A percentile compares a stretch with the other conserved stretches of the same genome.
Evolutionary conservation across 2,113 vertebrate species (phyloP).

Genomic region (Lichenostomus cassidix): DNA sequence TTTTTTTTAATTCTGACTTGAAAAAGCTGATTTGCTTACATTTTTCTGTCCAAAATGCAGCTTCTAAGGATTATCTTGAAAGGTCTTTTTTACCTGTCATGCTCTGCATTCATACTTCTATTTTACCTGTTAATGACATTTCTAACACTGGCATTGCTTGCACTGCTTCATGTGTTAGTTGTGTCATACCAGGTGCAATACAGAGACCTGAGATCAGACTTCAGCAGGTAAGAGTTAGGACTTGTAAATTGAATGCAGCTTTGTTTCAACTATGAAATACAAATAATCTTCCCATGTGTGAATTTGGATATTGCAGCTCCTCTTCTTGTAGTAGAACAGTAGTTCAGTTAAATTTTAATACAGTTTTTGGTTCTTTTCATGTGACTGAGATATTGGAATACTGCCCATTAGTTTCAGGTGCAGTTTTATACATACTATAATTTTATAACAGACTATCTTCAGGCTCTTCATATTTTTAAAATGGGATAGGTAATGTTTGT

Average conservation of each 20-base stretch:
- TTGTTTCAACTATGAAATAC: neutral
- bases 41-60: neutral
- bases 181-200: constrained; percentile 63
- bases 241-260: neutral
- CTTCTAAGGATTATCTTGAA: neutral
- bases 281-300: neutral
- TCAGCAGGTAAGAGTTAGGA: constrained; percentile 30
- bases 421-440: neutral
- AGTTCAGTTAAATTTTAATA: neutral
- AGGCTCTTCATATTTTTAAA: neutral
- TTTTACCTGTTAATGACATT: constrained; percentile 50
- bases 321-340: neutral
- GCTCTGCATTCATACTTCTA: constrained; percentile 41
- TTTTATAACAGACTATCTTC: neutral
- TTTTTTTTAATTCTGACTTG: neutral
- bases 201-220: constrained; percentile 59
- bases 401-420: neutral
- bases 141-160: constrained; percentile 54
- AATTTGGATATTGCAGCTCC: neutral
- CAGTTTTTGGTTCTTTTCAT: neutral
- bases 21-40: neutral
- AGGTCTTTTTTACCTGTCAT: neutral
- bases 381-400: neutral
- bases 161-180: constrained; percentile 55
- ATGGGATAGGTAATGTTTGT: neutral